Percentiles rank a stretch among this genome's conserved stretches.
phyloP scores from a whole-genome alignment of 2,797 vertebrate species.

The Botia almorhae region DNA sequence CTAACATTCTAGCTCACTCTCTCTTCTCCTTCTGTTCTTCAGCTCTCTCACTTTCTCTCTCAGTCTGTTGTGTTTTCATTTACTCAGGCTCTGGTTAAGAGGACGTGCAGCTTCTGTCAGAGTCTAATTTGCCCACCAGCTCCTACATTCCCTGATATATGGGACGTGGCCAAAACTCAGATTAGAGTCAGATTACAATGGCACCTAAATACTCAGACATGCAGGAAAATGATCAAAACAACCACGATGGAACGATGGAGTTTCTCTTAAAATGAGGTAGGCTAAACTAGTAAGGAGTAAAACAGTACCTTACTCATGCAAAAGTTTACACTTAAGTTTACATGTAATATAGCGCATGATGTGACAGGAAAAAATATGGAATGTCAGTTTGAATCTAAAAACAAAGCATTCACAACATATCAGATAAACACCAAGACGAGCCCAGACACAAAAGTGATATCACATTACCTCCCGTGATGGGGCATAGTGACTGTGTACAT shows the following conservation, averaged over 20 bases:
- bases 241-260: not conserved
- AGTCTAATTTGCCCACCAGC: constrained; percentile 27
- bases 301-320: not conserved
- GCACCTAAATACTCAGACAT: constrained; percentile 31
- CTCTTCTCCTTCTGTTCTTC: not conserved
- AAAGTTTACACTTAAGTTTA: not conserved
- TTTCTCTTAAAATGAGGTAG: constrained; percentile 7
- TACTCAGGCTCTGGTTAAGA: constrained; percentile 21
- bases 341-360: not conserved
- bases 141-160: constrained; percentile 23
- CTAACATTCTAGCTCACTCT: not conserved
- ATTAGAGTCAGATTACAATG: constrained; percentile 48
- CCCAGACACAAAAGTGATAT: not conserved
- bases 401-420: not conserved
- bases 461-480: constrained; percentile 80
- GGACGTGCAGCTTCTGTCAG: constrained; percentile 23
- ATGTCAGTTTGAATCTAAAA: not conserved
- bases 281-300: not conserved
- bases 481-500: constrained; percentile 82
- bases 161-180: constrained; percentile 33
- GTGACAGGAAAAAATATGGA: not conserved
- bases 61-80: constrained; percentile 12
- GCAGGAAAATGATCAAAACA: constrained; percentile 33
- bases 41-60: not conserved
- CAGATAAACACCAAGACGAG: constrained; percentile 8